Base-by-base conservation (phyloP, 2,113 vertebrate species). In the Capra hircus region DNA sequence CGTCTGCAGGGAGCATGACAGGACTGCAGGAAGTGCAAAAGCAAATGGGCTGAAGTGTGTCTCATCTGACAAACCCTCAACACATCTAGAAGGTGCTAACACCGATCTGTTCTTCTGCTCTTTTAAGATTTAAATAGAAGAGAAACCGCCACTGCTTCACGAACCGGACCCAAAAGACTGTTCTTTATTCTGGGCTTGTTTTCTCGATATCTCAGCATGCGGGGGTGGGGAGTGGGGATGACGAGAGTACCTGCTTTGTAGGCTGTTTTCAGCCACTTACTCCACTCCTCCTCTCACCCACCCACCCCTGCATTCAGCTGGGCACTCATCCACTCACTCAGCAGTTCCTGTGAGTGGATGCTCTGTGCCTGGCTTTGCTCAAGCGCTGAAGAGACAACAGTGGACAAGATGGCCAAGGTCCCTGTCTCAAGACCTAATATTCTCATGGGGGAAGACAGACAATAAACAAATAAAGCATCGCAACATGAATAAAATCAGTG, bases 1-100 rank as follows among this genome's bases (percentile, higher is more conserved):
- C 0, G 1, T 50, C 9, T 25, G n/a, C 16, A 1, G 7, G 45
- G 14, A 1, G 62, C 57, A 78, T 55, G 67, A 36, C 36, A 1
- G 17, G 48, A 16, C 62, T 3, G 23, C 33, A 43, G 77, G 17
- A 50, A 0, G 4, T 9, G 40, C 33, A 25, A 43, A 91, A 52
- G 3, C n/a, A 8, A 30, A 53, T 0, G 3, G 55, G 85, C 77
- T 0, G 50, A 57, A 4, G 2, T 5, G 50, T 7, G 23, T 12
- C 91, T 77, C 50, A 3, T 25, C 1, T 21, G 64, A 74, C 28
- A 14, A 45, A 13, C n/a, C 10, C 71, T 77, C 71, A 27, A 59
- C 92, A 52, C 71, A 33, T 25, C 7, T 6, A 52, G 59, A n/a
- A 55, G 6, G 2, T 55, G 30, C 4, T 4, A 5, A 11, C 2